Conservation (phyloP, 2,797 vertebrate species). For the Brachyrhaphis roseni region DNA sequence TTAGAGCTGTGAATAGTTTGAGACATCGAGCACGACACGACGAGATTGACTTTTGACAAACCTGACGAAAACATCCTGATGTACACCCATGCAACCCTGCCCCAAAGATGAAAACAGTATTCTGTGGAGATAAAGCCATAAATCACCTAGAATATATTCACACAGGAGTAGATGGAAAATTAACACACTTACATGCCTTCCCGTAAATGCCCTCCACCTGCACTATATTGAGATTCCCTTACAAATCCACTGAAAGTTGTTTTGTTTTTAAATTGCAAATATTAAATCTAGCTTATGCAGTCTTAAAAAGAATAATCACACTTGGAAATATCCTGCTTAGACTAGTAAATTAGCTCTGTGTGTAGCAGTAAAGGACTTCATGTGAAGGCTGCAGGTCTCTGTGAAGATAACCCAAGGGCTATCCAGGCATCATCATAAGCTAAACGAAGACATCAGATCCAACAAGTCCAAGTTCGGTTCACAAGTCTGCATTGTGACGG, state of each 20-base stretch:
- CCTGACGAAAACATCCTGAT: slow-evolving; percentile 68
- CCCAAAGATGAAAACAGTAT: slow-evolving; percentile 82
- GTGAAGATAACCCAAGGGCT: slow-evolving; percentile 83
- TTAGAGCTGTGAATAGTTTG: slow-evolving; percentile 59
- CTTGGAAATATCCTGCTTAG: slow-evolving; percentile 61
- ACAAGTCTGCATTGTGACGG: slow-evolving; percentile 59
- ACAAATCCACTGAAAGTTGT: slow-evolving; percentile 46
- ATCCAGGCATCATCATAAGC: slow-evolving; percentile 70
- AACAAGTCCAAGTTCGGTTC: slow-evolving; percentile 67
- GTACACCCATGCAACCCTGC: slow-evolving; percentile 53
- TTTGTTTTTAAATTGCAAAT: slow-evolving; percentile 61
- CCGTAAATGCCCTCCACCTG: slow-evolving; percentile 30
- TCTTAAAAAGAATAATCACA: slow-evolving; percentile 70
- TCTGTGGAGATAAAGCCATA: slow-evolving; percentile 99
- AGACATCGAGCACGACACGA: slow-evolving; percentile 41
- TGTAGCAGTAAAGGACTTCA: slow-evolving; percentile 57
- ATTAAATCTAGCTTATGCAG: slow-evolving; percentile 77
- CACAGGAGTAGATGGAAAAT: slow-evolving; percentile 45
- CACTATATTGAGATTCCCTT: slow-evolving; percentile 63
- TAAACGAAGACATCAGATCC: slow-evolving; percentile 63
- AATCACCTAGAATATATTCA: slow-evolving; percentile 85
- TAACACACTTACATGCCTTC: slow-evolving; percentile 65
- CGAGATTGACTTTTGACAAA: slow-evolving; percentile 69
- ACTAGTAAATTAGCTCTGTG: slow-evolving; percentile 73
- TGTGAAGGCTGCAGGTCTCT: slow-evolving; percentile 62